Base-by-base conservation (phyloP, 2,888 invertebrate species). In the Synanthedon andrenaeformis region DNA sequence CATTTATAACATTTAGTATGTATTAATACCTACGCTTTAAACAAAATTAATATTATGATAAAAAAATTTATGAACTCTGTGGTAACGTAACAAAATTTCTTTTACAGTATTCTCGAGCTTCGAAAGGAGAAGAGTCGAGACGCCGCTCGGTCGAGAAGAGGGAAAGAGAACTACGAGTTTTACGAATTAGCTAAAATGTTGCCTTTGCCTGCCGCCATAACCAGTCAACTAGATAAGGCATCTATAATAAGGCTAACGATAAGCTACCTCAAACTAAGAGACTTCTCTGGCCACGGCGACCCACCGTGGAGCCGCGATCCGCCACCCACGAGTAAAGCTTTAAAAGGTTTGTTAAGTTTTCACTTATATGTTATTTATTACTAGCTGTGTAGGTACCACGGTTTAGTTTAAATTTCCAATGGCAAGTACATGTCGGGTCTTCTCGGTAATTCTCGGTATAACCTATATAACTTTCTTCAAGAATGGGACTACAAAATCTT, bases 111-210 rank as follows among this genome's bases (percentile, higher is more conserved):
- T 76, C 90, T 97, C 82, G 97, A 97, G 83, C 89, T 97, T 58
- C 91, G 97, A 61, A 97, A 97, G 88, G 97, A 97, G 82, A 97
- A 97, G 80, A 96, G 96, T 63, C 88, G 97, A 67, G 97, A 97
- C 78, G 97, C 97, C 49, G 97, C 97, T 5, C 89, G 97, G 58
- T 96, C 96, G 11, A 89, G 97, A 53, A 90, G 97, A 45, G 96
- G 97, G 57, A 96, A 97, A 73, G 98, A 98, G 81, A 98, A 98
- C 88, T 96, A 93, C 79, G 97, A 98, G 89, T 98, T 97, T 88
- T 96, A 97, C 84, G 96, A 97, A 89, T 89, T 98, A 76, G 97
- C 97, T 59, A 96, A 95, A 90, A 96, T 94, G 97, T 90, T 94
- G 81, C 97, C 95, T 35, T 90, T 94, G 62, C 96, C 94, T 17